Base-by-base conservation (phyloP, 2,888 invertebrate genomes). In the Eupithecia abbreviata region DNA sequence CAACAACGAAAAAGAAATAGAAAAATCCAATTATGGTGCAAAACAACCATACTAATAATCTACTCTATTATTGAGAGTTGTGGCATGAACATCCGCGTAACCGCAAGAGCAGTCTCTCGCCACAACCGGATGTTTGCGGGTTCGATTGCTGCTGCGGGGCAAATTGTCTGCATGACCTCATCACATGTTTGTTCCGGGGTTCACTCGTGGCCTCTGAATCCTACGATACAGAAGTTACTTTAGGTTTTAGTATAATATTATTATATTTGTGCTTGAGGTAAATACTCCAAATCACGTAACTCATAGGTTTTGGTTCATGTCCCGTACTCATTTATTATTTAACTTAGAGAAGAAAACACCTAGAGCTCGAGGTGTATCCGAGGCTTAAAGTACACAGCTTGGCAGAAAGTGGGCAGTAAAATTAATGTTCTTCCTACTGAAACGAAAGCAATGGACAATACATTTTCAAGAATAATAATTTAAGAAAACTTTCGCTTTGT, bases 31-130 rank as follows among this genome's bases (percentile, higher is more conserved):
- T 30, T 1, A 30, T 30, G 30, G 30, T 30, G 1, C 30, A 30
- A 30, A 30, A 30, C 30, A 30, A 30, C 30, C 1, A 30, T 30
- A 30, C 30, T 30, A 30, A 30, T 30, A 30, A 30, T 30, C 30
- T 30, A 51, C 51, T 51, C 51, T 51, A 51, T 6, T 51, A n/a
- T 55, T 58, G 58, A 18, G 18, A 58, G 18, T 18, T 58, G 10
- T 58, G 10, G 18, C 18, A 9, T 58, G 9, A 58, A 58, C 18
- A 58, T 58, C 18, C 58, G 10, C 10, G 10, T 10, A 58, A 10
- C 18, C 58, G 58, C 58, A 67, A 67, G 67, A 67, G n/a, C 45
- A 67, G 42, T 67, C 3, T 67, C 58, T 30, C n/a, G 45, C 41
- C 66, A 45, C 15, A 67, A n/a, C 43, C n/a, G 67, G 67, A 67